A percentile compares a stretch with the other conserved stretches of the same genome.
Conservation (phyloP, 2,888 invertebrate genomes). For the Conchocele bisecta region DNA sequence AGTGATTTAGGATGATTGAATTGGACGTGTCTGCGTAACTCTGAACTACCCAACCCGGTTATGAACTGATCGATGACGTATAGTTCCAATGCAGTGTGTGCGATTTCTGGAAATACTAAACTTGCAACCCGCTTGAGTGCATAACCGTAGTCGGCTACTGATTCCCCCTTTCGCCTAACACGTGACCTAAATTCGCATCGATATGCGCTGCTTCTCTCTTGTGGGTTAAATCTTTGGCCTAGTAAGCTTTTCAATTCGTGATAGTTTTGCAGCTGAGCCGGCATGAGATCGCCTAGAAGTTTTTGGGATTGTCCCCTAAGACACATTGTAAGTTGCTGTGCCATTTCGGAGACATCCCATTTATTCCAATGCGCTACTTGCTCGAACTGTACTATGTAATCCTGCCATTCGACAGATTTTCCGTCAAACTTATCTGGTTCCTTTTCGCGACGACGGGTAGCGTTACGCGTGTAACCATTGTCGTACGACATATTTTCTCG, state of each 20-base stretch:
- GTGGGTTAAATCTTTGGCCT: constrained; percentile 7
- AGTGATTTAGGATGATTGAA: constrained; percentile 1
- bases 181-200: constrained; percentile 13
- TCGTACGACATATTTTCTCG: no score
- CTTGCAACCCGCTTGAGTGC: neutral
- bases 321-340: constrained; percentile 14
- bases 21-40: constrained; percentile 3
- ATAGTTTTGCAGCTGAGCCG: constrained; percentile 1
- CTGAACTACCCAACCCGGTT: constrained; percentile 2
- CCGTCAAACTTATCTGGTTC: constrained; percentile 19
- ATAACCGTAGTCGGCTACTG: constrained; percentile 15
- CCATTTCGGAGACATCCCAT: constrained; percentile 10
- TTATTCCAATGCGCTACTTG: constrained; percentile 8
- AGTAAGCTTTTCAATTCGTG: neutral
- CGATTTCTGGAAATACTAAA: constrained; percentile 6
- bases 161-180: neutral
- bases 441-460: neutral
- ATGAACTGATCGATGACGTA: constrained; percentile 15
- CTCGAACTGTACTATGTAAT: constrained; percentile 20
- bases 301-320: constrained; percentile 14
- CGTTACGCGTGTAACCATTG: no score
- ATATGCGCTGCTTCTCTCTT: constrained; percentile 9
- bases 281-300: constrained; percentile 3
- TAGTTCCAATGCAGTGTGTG: neutral
- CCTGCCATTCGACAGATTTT: constrained; percentile 11